Base-by-base conservation (phyloP, 2,888 invertebrate genomes). In the Epistrophella euchroma region DNA sequence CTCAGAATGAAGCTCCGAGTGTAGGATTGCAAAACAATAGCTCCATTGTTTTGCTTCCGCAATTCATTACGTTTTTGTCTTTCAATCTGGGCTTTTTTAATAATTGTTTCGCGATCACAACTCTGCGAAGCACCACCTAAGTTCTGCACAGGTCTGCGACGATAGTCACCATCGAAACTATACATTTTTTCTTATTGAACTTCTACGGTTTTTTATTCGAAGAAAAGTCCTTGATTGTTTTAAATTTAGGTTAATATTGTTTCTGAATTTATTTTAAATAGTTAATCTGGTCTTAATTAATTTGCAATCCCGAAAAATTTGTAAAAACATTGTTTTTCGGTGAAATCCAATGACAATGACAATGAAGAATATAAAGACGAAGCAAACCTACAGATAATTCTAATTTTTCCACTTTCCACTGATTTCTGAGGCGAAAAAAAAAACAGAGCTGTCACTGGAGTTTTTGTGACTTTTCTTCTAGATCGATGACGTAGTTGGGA, bases 81-180 rank as follows among this genome's bases (percentile, higher is more conserved):
- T 93, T 98, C 98, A 90, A 95, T 94, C 90, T 97, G 97, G 56
- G 97, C 96, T 91, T 96, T 96, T 77, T 95, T 95, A 87, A 98
- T 93, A 66, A 92, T 90, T 5, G 91, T 91, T 90, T 97, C 96
- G 79, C 95, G 93, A 90, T 94, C 94, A 87, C 93, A 94, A 88
- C 93, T 96, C 87, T 96, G 94, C 90, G 97, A 97, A n/a, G 96
- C 96, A 80, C 98, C 98, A 82, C 97, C 96, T 88, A 98, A 93
- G 92, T 97, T 98, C 93, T 98, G 98, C 90, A 96, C 95, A 10
- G 98, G 98, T 92, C 95, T 96, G 66, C 96, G 94, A 90, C 97
- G 95, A 91, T 96, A 97, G 91, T 98, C 96, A 75, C 98, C 98
- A 92, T 98, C 98, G 91, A 98, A 98, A 90, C 96, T 94, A 92